Conservation (phyloP, 2,888 invertebrate genomes). For the Cantharis lateralis region DNA sequence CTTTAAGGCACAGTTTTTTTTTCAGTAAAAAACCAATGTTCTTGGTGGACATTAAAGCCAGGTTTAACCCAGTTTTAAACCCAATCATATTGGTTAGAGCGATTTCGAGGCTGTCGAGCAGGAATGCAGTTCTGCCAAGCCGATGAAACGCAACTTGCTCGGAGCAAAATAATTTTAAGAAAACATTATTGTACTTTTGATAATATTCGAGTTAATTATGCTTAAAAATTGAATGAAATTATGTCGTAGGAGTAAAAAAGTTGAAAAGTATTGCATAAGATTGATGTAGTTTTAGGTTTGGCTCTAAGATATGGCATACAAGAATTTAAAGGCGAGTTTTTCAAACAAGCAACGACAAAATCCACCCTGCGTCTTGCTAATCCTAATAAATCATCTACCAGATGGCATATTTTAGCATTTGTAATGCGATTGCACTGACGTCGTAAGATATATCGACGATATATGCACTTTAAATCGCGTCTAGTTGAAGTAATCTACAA, state of each 20-base stretch:
- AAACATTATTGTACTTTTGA: neutral
- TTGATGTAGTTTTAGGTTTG: slow-evolving; percentile 1
- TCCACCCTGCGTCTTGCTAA: slow-evolving; percentile 25
- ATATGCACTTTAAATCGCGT: slow-evolving; percentile 52
- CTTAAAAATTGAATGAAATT: neutral
- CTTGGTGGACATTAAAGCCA: too few species aligned
- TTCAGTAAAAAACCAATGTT: too few species aligned
- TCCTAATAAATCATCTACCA: slow-evolving; percentile 55
- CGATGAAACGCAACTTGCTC: neutral
- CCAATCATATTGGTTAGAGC: too few species aligned
- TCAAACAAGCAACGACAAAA: slow-evolving; percentile 23
- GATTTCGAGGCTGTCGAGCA: too few species aligned
- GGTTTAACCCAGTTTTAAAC: too few species aligned
- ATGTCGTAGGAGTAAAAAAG: neutral
- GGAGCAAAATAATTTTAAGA: neutral
- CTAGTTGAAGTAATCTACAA: slow-evolving; percentile 41
- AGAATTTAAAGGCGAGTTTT: slow-evolving; percentile 16
- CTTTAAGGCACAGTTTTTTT: too few species aligned
- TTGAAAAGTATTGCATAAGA: neutral
- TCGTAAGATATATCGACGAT: slow-evolving; percentile 57
- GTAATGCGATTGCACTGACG: slow-evolving; percentile 55
- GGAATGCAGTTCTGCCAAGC: too few species aligned
- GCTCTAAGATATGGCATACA: slow-evolving; percentile 2
- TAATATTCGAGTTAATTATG: neutral
- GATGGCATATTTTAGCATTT: slow-evolving; percentile 58